Percentiles rank a stretch among this genome's conserved stretches.
These are phyloP conservation scores for Anolis sagrei DNA, from an alignment of 2,113 vertebrate species.

Conservation along the genomic window DNA sequence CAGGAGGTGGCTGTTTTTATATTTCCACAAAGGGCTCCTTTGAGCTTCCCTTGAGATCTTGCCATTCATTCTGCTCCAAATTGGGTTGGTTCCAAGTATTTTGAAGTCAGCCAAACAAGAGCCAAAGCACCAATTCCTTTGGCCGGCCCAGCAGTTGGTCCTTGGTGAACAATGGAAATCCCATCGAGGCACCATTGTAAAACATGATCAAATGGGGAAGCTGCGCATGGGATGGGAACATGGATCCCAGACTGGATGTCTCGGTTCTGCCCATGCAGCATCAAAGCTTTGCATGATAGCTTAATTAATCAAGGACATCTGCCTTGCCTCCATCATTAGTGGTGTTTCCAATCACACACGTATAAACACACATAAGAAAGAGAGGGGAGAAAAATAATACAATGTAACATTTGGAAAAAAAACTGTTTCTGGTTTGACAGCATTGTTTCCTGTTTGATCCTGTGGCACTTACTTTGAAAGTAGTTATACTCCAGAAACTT, in stretches of 20 bases:
- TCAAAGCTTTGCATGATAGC: background rate
- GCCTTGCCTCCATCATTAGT: background rate
- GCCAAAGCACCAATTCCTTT: background rate
- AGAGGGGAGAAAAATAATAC: background rate
- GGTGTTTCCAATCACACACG: background rate
- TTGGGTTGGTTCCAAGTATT: slow-evolving; percentile 3
- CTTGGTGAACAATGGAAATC: background rate
- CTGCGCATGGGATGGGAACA: background rate
- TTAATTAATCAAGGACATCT: background rate
- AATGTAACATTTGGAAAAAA: no score
- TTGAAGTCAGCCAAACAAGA: background rate
- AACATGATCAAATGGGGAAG: background rate
- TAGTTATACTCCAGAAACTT: no score
- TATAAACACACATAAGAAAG: background rate
- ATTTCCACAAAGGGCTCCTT: slow-evolving; percentile 14
- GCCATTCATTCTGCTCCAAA: background rate
- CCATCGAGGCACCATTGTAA: background rate
- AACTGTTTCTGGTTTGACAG: no score
- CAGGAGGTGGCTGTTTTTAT: slow-evolving; percentile 11
- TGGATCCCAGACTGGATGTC: background rate
- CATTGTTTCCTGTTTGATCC: no score
- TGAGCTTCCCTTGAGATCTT: slow-evolving; percentile 10
- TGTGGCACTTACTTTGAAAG: no score
- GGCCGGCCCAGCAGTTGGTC: background rate
- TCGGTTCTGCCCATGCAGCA: background rate